Conservation (phyloP, 2,797 vertebrate species). For the Pteronotus mesoamericanus region DNA sequence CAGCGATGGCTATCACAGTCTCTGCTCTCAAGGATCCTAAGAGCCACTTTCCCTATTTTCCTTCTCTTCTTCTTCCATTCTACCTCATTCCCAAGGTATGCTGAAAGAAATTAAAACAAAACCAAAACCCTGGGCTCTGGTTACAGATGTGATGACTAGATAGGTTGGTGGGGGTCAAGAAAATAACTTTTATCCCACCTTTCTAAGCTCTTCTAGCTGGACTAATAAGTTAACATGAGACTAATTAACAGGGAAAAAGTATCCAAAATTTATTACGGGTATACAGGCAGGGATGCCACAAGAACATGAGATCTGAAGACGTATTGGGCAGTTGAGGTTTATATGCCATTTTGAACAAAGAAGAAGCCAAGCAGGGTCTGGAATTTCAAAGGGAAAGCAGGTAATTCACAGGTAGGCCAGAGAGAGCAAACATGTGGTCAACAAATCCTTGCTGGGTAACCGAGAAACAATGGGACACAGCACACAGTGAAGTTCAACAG, state of each 20-base stretch:
- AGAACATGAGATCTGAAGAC: background rate
- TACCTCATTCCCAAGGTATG: background rate
- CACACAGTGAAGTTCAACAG: background rate
- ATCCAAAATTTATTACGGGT: background rate
- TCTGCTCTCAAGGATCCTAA: background rate
- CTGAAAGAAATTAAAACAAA: background rate
- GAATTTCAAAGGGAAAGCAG: background rate
- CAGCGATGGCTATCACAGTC: background rate
- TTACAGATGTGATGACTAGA: background rate
- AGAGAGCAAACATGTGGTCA: background rate
- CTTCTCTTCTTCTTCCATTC: background rate
- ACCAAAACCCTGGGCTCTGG: background rate
- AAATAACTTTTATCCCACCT: background rate
- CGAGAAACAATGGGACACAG: background rate
- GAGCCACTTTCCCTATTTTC: background rate
- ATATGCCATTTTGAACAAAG: background rate
- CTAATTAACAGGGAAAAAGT: background rate
- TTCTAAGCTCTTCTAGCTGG: background rate
- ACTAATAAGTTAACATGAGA: background rate
- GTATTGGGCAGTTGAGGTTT: background rate
- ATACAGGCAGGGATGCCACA: background rate
- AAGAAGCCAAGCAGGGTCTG: too few relatives aligned
- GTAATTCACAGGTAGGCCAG: background rate
- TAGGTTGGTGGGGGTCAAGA: background rate
- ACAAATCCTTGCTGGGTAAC: background rate